Evolutionary conservation across 2,797 vertebrate genomes (phyloP), one percentile per base, ranked within the genome.

Genomic region (Taeniopygia guttata): DNA sequence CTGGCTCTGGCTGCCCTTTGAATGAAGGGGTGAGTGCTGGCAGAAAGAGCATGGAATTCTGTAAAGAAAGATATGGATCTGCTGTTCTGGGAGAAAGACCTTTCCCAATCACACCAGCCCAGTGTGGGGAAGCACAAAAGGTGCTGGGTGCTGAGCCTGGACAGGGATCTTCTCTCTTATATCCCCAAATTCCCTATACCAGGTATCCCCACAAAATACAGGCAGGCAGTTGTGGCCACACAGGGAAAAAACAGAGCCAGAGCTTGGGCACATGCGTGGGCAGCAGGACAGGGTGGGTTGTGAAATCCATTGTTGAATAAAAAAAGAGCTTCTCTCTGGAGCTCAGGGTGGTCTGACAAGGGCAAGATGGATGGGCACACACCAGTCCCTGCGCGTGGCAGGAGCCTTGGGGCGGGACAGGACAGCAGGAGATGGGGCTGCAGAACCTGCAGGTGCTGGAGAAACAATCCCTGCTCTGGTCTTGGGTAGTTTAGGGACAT

Each of bases 321-420:
- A 91, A 82, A 87, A 78, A 81, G 62, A 87, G 43, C 40, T 90
- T 43, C 21, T 52, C 64, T 72, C 64, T 67, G 81, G 68, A 40
- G 60, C 58, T 11, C 0, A 0, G 62, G 13, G 14, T 27, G 29
- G 63, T 46, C 46, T 96, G 91, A 80, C 73, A 69, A 23, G n/a
- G 43, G 68, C n/a, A 89, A 82, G 87, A 94, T 25, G 20, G 78
- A 88, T 70, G 84, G 60, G 66, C 59, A 77, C 48, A 16, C 1
- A 1, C 4, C 0, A 0, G 63, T 43, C 51, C 43, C 54, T 43
- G 23, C 0, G 0, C 0, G 0, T 3, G 9, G 48, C 51, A 30
- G 55, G 54, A 59, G 22, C 54, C 62, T 68, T 10, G 12, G 62
- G 49, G 81, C 2, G 0, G 55, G 43, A 11, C 2, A 3, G 58